Evolutionary conservation across 2,797 vertebrate species (phyloP), one percentile per base, ranked within the genome.

Genomic region (Microcaecilia unicolor): DNA sequence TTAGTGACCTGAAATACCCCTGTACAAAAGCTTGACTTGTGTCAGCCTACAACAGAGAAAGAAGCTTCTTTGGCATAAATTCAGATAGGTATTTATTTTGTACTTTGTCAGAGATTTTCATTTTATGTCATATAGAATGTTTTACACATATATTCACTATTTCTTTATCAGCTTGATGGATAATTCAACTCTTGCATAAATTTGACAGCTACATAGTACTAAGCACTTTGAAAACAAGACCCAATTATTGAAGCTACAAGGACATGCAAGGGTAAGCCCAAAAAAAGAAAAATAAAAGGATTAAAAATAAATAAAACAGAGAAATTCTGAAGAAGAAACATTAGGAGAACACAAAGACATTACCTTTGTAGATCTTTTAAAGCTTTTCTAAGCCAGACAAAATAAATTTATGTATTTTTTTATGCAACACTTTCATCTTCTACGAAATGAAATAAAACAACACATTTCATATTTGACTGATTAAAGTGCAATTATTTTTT

Each of bases 281-380:
- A n/a, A n/a, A 70, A 67, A 67, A 68, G 64, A 58, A 64, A 64
- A 62, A 64, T 65, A 67, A 74, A 78, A 64, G 70, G 70, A 79
- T 80, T 78, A 79, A 66, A 78, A 74, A 74, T 79, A n/a, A n/a
- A n/a, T 63, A 74, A 70, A 77, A n/a, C 80, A 63, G 70, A 47
- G 50, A 54, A 54, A 64, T 69, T 78, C 54, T 37, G 68, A 52
- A 43, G 60, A 66, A 76, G 59, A 56, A 60, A 48, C 40, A 47
- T 72, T 61, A 68, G 59, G 58, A 58, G 41, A 55, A 63, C 53
- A 60, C 55, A 61, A 67, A 71, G 71, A 67, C 50, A 63, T 59
- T 53, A 58, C 32, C 56, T 59, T 46, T 9, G 39, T 51, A 67
- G 55, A 64, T 33, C 46, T 26, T 24, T 15, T 5, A 28, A 51